Percentiles rank a stretch among this genome's conserved stretches.
These are phyloP conservation scores for Lithophane ornitopus DNA, from an alignment of 2,888 invertebrate genomes.

Conservation along the genomic window DNA sequence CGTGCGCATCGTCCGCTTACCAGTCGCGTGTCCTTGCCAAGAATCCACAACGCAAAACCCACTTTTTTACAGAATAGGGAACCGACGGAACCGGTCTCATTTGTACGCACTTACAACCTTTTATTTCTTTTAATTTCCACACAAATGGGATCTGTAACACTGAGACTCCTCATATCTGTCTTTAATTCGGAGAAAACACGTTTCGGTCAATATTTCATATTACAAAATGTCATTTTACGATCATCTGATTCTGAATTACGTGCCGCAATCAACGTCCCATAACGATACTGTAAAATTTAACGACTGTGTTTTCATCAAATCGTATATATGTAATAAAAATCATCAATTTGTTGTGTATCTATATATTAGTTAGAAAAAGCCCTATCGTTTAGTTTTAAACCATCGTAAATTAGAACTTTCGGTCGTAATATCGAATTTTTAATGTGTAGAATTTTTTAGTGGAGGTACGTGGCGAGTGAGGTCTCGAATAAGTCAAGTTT, in stretches of 20 bases:
- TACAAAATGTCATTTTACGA: conserved; percentile 69
- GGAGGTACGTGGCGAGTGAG: conserved; percentile 76
- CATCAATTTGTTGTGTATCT: conserved; percentile 77
- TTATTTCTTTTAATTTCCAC: conserved; percentile 70
- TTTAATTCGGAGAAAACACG: conserved; percentile 23
- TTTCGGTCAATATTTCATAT: conserved; percentile 60
- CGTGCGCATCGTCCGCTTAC: conserved; percentile 81
- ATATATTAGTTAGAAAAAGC: conserved; percentile 73
- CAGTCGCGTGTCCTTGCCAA: conserved; percentile 85
- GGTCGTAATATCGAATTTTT: conserved; percentile 88
- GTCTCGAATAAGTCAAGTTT: conserved; percentile 86
- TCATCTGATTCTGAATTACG: conserved; percentile 71
- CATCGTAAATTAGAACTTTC: conserved; percentile 87
- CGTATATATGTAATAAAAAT: conserved; percentile 74
- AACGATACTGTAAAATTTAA: conserved; percentile 75
- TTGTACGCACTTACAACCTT: conserved; percentile 74
- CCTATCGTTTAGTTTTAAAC: conserved; percentile 84
- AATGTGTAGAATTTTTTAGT: conserved; percentile 76
- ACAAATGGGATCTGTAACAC: conserved; percentile 54
- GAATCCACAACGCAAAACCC: conserved; percentile 82
- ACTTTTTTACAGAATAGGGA: conserved; percentile 74
- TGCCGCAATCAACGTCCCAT: conserved; percentile 67
- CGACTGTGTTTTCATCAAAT: conserved; percentile 80
- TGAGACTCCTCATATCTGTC: conserved; percentile 18
- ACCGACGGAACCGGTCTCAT: conserved; percentile 83